Percentiles rank a stretch among this genome's conserved stretches.
phyloP scores from a whole-genome alignment of 2,797 vertebrate genomes.

The Cirrhinus mrigala region DNA sequence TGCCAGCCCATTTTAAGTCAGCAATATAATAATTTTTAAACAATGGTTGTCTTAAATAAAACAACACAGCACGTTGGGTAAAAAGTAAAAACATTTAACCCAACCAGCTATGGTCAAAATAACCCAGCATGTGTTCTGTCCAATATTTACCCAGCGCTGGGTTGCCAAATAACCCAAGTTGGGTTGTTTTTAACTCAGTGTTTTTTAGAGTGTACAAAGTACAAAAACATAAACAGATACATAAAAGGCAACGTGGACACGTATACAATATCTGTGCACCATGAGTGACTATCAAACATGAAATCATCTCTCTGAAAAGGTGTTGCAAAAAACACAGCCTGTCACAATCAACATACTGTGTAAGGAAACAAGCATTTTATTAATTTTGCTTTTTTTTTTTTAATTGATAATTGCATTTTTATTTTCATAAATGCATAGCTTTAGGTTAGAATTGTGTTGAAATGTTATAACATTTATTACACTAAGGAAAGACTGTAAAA shows the following conservation, averaged over 20 bases:
- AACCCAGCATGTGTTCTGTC: too few relatives aligned
- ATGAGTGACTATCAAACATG: neutral
- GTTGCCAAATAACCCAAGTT: too few relatives aligned
- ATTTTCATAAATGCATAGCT: neutral
- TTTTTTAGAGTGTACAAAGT: neutral
- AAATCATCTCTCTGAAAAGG: neutral
- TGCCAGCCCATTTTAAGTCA: too few relatives aligned
- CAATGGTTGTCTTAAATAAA: too few relatives aligned
- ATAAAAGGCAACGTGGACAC: neutral
- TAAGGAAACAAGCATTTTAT: conserved; percentile 14
- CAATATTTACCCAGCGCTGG: too few relatives aligned
- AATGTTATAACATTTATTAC: neutral
- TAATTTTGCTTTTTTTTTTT: too few relatives aligned
- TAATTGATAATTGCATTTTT: neutral
- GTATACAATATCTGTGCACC: neutral
- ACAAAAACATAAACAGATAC: neutral
- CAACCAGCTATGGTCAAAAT: too few relatives aligned
- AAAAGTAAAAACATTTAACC: too few relatives aligned
- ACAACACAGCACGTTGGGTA: too few relatives aligned
- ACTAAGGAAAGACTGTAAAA: neutral
- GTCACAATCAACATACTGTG: neutral
- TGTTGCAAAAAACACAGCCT: neutral
- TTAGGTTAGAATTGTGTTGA: neutral
- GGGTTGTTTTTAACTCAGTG: too few relatives aligned
- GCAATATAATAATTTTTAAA: too few relatives aligned